Evolutionary conservation across 2,888 invertebrate genomes (phyloP), one percentile per base, ranked within the genome.

Genomic region (Aleiodes leptofemur): DNA sequence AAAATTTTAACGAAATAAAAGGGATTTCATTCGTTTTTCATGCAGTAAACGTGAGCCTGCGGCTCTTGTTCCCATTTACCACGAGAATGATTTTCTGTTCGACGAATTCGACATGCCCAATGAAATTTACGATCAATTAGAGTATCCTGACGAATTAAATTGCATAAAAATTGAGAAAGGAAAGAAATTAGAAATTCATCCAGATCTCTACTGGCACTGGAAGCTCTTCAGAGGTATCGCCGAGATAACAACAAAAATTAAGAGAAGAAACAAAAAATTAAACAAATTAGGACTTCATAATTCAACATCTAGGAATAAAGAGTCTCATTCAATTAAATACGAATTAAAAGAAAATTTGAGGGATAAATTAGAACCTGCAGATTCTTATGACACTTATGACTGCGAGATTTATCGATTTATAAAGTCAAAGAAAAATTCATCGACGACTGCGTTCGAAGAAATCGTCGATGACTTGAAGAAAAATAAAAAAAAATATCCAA

Each of bases 351-450:
- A 59, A 8, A 13, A 34, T 34, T 59, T 6, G 7, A 59, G 13
- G 4, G 43, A 43, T 9, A 43, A 43, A 61, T 61, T 43, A 61
- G 38, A 69, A 16, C 50, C 75, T 23, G 71, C 71, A 11, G 68
- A 66, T 43, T 51, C 50, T 29, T 51, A 69, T 51, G 59, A 72
- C 43, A 80, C 76, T 48, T 79, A 79, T 11, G 78, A 82, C 64
- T 38, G 68, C 34, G 78, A 80, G 64, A 77, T 82, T n/a, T 71
- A 80, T 31, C 73, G 77, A 14, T 76, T 56, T 56, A 16, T 56
- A 38, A 57, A 51, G 57, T 66, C 38, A 29, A 31, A 55, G 66
- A n/a, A 23, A 50, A 73, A 73, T 59, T 16, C 34, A 16, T 59
- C 50, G 13, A 56, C 73, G 6, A 59, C 57, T 51, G 56, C 29